Evolutionary conservation across 1,140 invertebrate species (phyloP), one percentile per base, ranked within the genome.

Genomic region (Aphaenogaster ashmeadi): DNA sequence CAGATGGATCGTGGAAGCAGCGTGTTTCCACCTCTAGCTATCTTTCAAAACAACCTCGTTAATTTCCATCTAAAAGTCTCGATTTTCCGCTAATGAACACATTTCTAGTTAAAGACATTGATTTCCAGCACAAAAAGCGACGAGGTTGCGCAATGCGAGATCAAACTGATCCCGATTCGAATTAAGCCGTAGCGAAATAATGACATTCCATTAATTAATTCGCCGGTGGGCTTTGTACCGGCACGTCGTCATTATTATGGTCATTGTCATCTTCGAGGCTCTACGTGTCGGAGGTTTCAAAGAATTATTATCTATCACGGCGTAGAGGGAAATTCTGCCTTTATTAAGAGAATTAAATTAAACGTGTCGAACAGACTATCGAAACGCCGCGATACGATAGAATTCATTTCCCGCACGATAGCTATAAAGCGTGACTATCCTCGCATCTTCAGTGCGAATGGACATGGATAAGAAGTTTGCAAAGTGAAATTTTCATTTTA

Each of bases 201-300:
- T 89, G 66, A 87, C 62, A 81, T 83, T 66, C 44, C n/a, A 15
- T 83, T 87, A 89, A 90, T 90, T 89, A 90, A 89, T 90, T 87
- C 41, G 62, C 56, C 54, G 56, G 3, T 60, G 33, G 54, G 56
- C 33, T 47, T 74, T 54, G 27, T 41, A 38, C n/a, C 72, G 54
- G 54, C 52, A 84, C 54, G 69, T 62, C 15, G 54, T 60, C 80
- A 47, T 74, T 54, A 33, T 71, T 27, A 33, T 44, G 9, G n/a
- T 18, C 18, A 52, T 60, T 27, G 1, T 72, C 15, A 54, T 74
- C 38, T 81, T 71, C 21, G 8, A 58, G 21, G 21, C 21, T 71
- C 6, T 33, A 44, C 1, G 21, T 81, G 11, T 79, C 58, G 52
- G 33, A 21, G 18, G 38, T 9, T 60, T 60, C n/a, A 41, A 47